phyloP scores from a whole-genome alignment of 2,888 invertebrate species.

The Bibio marci region DNA sequence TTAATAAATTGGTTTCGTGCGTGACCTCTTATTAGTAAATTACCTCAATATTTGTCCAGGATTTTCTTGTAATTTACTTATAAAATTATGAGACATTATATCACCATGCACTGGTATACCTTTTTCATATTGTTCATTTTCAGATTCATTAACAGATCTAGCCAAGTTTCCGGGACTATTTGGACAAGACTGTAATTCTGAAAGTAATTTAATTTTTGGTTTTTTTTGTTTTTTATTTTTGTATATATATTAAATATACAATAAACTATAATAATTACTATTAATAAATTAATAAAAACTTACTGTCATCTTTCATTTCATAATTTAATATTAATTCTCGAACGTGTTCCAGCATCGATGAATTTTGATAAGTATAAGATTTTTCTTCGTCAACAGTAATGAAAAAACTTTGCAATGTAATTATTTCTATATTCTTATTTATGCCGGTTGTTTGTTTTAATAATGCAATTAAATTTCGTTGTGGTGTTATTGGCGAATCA shows the following conservation, averaged over 20 bases:
- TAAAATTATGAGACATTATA: constrained; percentile 61
- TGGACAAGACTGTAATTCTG: constrained; percentile 10
- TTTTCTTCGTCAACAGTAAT: constrained; percentile 44
- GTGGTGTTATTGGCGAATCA: constrained; percentile 55
- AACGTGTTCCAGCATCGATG: constrained; percentile 36
- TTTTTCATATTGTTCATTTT: constrained; percentile 61
- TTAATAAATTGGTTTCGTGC: too few species aligned
- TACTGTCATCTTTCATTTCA: constrained; percentile 32
- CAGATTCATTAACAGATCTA: constrained; percentile 12
- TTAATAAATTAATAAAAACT: constrained; percentile 2
- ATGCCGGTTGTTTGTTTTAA: constrained; percentile 42
- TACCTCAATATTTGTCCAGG: constrained; percentile 74
- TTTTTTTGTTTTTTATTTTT: too few species aligned
- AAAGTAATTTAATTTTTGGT: not conserved
- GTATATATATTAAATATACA: too few species aligned
- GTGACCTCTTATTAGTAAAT: too few species aligned
- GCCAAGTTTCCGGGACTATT: constrained; percentile 15
- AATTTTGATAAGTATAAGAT: constrained; percentile 22
- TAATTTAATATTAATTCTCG: constrained; percentile 44
- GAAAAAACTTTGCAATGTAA: constrained; percentile 33
- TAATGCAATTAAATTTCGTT: constrained; percentile 48
- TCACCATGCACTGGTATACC: constrained; percentile 66
- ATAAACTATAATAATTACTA: not conserved
- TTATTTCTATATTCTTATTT: constrained; percentile 28
- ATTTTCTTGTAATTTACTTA: constrained; percentile 51